phyloP scores from a whole-genome alignment of 2,888 invertebrate genomes.

The Lampropteryx suffumata region DNA sequence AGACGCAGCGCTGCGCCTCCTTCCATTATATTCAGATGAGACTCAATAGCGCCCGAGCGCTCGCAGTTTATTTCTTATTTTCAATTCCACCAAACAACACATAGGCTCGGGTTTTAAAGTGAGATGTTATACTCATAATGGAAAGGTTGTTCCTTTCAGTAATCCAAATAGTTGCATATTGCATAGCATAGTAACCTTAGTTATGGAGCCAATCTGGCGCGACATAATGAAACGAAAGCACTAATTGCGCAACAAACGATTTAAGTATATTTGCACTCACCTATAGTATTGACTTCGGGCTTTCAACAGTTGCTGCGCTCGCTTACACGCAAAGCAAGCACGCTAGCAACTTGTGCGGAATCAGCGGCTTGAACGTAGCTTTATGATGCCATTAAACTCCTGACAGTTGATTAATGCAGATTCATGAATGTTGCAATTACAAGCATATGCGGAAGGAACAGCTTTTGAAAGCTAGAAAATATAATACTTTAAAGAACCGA shows the following conservation, averaged over 20 bases:
- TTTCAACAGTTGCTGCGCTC: too few species aligned
- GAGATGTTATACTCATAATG: conserved; percentile 48
- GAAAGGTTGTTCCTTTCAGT: conserved; percentile 25
- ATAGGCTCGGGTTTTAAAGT: conserved; percentile 31
- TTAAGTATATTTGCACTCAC: too few species aligned
- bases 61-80: conserved; percentile 27
- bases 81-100: conserved; percentile 19
- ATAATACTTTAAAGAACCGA: too few species aligned
- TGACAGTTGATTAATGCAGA: conserved; percentile 58
- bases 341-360: too few species aligned
- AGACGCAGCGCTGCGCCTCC: conserved; percentile 56
- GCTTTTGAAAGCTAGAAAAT: conserved; percentile 28
- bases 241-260: too few species aligned
- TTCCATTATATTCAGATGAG: conserved; percentile 78
- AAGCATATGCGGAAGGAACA: conserved; percentile 43
- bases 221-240: too few species aligned
- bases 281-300: too few species aligned
- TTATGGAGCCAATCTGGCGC: too few species aligned
- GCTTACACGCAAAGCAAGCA: too few species aligned
- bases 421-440: conserved; percentile 50
- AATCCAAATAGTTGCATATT: conserved; percentile 21
- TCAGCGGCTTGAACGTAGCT: conserved; percentile 14
- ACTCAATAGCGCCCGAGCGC: conserved; percentile 43
- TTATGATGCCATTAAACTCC: conserved; percentile 39
- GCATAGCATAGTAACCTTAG: too few species aligned